Percentiles rank a stretch among this genome's conserved stretches.
These are phyloP conservation scores for Lithophane ornitopus DNA, from an alignment of 2,888 invertebrate genomes.

Conservation along the genomic window DNA sequence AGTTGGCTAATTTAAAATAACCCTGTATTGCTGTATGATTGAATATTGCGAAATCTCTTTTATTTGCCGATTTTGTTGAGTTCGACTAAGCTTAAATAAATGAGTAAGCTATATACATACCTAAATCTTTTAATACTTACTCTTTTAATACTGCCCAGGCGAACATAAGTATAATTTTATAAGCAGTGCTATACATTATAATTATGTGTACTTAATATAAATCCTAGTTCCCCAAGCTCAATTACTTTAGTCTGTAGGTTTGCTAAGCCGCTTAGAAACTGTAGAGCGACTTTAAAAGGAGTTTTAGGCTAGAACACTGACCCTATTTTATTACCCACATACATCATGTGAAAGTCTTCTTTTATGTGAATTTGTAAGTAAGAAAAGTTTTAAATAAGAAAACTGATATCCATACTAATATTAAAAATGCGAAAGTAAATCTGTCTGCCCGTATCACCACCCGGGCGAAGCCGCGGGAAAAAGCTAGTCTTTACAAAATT, in stretches of 20 bases:
- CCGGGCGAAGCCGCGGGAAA: neutral
- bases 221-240: conserved; percentile 19
- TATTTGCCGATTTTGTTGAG: neutral
- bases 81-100: neutral
- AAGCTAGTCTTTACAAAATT: neutral
- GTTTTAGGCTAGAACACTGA: conserved; percentile 2
- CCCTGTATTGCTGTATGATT: neutral
- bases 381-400: neutral
- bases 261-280: conserved; percentile 43
- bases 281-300: conserved; percentile 38
- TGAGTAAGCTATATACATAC: neutral
- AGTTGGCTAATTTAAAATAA: no score
- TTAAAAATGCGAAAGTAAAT: no score
- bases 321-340: conserved; percentile 1
- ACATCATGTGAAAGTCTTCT: conserved; percentile 12
- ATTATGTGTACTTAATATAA: conserved; percentile 13
- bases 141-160: no score
- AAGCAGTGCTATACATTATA: neutral
- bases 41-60: neutral
- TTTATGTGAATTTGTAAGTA: neutral
- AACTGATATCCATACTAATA: neutral
- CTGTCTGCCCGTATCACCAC: no score
- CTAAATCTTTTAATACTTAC: neutral
- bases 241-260: conserved; percentile 24
- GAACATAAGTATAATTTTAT: neutral